phyloP scores from a whole-genome alignment of 2,113 vertebrate genomes.

The Phaethornis superciliosus region DNA sequence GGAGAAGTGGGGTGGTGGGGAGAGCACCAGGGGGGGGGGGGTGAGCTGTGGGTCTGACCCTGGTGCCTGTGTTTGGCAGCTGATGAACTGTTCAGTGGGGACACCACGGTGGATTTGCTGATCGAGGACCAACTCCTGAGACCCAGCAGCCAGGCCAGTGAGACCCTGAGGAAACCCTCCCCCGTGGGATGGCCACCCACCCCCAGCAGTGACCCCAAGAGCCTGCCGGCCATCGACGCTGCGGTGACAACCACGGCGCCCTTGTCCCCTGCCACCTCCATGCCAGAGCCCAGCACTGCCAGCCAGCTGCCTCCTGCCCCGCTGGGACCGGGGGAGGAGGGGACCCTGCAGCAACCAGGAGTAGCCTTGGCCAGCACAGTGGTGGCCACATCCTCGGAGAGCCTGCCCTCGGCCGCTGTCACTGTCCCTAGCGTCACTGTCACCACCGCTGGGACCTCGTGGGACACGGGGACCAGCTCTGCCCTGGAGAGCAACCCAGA shows the following conservation, averaged over 20 bases:
- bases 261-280: not conserved
- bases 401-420: not conserved
- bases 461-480: not conserved
- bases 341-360: not conserved
- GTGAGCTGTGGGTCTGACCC: not conserved
- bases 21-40: accelerated
- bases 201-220: not conserved
- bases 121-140: constrained; percentile 91
- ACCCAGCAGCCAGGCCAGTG: constrained; percentile 61
- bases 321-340: accelerated
- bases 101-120: constrained; percentile 82
- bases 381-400: not conserved
- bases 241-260: not conserved
- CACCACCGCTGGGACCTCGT: not conserved
- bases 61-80: constrained; percentile 73
- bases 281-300: accelerated
- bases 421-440: not conserved
- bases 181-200: constrained; percentile 1
- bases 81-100: constrained; percentile 88
- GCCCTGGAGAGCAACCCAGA: not conserved
- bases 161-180: constrained; percentile 25
- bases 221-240: not conserved
- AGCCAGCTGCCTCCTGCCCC: not conserved
- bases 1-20: not conserved
- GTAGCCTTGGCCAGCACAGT: not conserved